Percentiles rank a stretch among this genome's conserved stretches.
Evolutionary conservation across 1,140 invertebrate species (phyloP).

Genomic region (Papilio dardanus): DNA sequence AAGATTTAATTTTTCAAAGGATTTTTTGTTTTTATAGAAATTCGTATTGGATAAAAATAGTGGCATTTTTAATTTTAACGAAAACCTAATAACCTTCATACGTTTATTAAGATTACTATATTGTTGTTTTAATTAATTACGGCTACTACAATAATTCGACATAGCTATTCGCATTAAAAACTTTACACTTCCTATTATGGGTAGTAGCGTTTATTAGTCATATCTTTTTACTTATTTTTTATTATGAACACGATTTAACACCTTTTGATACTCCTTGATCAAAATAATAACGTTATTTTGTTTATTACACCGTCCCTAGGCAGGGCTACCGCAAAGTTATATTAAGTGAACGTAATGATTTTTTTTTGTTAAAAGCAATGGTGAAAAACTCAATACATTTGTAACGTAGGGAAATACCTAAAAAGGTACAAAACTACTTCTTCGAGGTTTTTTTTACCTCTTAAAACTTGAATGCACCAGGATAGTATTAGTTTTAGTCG

Average conservation of each 20-base stretch:
- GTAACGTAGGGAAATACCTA: not conserved
- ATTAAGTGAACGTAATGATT: too few relatives aligned
- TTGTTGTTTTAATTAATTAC: not conserved
- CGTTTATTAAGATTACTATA: not conserved
- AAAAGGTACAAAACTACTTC: too few relatives aligned
- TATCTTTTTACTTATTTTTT: not conserved
- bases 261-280: not conserved
- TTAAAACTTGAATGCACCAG: too few relatives aligned
- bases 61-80: too few relatives aligned
- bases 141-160: not conserved
- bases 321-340: not conserved
- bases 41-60: not conserved
- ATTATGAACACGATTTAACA: conserved; percentile 9
- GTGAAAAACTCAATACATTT: not conserved
- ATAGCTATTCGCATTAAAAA: not conserved
- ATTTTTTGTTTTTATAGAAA: not conserved
- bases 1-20: not conserved
- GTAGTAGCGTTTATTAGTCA: not conserved
- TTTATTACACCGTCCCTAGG: not conserved
- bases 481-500: too few relatives aligned
- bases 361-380: too few relatives aligned
- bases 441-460: too few relatives aligned
- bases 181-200: not conserved
- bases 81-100: conserved; percentile 13
- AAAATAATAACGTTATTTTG: not conserved